Base-by-base conservation (phyloP, 2,888 invertebrate genomes). In the Drosophila limbata region DNA sequence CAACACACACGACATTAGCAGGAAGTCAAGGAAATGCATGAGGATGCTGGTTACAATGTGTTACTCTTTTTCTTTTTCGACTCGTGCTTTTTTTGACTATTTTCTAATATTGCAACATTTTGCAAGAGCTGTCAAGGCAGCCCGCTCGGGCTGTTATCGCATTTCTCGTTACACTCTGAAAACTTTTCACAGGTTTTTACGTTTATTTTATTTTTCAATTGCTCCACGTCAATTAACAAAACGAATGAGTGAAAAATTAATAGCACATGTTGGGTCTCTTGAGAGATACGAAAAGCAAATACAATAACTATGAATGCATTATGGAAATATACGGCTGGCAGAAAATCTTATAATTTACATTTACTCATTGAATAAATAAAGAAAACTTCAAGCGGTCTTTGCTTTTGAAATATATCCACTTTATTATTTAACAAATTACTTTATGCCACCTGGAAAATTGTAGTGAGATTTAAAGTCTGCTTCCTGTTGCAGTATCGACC, bases 151-250 rank as follows among this genome's bases (percentile, higher is more conserved):
- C 77, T 83, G 81, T 82, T 84, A 81, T 70, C 81, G 78, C 73
- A 78, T 73, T 81, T 81, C 64, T 59, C 76, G 84, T 82, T 85
- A 84, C 81, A 84, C 82, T 85, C 81, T 85, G 59, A 82, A 84
- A 74, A 85, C 60, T 84, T 80, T 84, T 67, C 67, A 69, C 67
- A 69, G 70, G 47, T 70, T 70, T 69, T 59, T 44, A 52, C 44
- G 63, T 72, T 60, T 71, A 52, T 79, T 79, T 67, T 52, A 33
- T 33, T 55, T 69, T 52, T 50, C 77, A 63, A 79, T 81, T 84
- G 65, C 83, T 42, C 51, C 79, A 81, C 60, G 79, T 71, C 83
- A 84, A 84, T 84, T 73, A 84, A 77, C 65, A 62, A 67, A 78
- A 61, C 50, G 57, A 74, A 65, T 42, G 55, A 69, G 62, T 69